Evolutionary conservation across 2,797 vertebrate genomes (phyloP), one percentile per base, ranked within the genome.

Genomic region (Babyrousa celebensis): DNA sequence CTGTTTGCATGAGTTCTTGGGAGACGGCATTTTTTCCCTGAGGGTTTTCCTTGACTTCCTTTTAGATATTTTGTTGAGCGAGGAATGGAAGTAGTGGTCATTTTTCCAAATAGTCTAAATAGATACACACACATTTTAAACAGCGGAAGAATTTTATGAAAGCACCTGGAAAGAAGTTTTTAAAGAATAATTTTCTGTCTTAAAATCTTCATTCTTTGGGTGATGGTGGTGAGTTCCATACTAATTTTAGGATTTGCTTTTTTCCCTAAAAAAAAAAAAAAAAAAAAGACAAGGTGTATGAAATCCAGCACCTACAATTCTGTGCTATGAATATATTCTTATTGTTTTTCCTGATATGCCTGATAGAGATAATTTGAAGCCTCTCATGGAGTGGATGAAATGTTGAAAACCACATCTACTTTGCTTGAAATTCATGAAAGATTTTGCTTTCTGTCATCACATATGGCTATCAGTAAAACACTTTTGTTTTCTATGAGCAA

Each of bases 1-100:
- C 21, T 96, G 83, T 97, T 94, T 75, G 77, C n/a, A 78, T 89
- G 58, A 71, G 90, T 92, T 92, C 92, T 91, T 67, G 48, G 67
- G 83, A 95, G 92, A 82, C 12, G 63, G 23, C 21, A 78, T 86
- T 96, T 97, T 96, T 97, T 94, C 90, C 70, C 70, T 72, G 25
- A 85, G 95, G 67, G 43, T 74, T 96, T 97, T 97, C 65, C 67
- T 96, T 95, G 82, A 62, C 94, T 92, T 95, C 15, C 23, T 97
- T 92, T 96, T 85, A 96, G 54, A 79, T 68, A 77, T 14, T 91
- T 72, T 90, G n/a, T 83, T 92, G 43, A 94, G 52, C 78, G 60
- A 94, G 29, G 25, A 94, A 85, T 83, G 84, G 12, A 95, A 84
- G 36, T 79, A 86, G 62, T 84, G 32, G 6, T 95, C 68, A 67